phyloP scores from a whole-genome alignment of 2,888 invertebrate genomes.

The Zaprionus bogoriensis region DNA sequence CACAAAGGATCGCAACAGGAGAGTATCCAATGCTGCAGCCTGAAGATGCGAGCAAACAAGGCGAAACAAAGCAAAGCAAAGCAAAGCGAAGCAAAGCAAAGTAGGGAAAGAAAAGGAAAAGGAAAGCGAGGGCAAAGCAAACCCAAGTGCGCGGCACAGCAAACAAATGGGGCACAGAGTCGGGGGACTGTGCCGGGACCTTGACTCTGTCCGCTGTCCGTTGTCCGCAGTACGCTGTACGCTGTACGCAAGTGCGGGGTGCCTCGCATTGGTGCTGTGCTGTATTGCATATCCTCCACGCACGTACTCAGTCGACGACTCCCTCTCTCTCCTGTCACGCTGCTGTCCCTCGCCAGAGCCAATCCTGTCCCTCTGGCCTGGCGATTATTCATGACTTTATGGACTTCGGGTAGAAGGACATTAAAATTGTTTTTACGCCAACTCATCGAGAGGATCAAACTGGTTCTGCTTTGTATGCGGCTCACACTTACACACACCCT shows the following conservation, averaged over 20 bases:
- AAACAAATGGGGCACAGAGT: conserved; percentile 50
- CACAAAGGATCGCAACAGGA: neutral
- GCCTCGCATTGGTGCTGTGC: too few relatives aligned
- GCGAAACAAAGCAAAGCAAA: neutral
- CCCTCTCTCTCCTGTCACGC: neutral
- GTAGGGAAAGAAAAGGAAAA: conserved; percentile 35
- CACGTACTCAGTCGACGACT: conserved; percentile 65
- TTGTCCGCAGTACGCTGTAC: too few relatives aligned
- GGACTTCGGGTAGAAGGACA: conserved; percentile 74
- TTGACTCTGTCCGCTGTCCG: neutral
- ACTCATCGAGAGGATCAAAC: conserved; percentile 75
- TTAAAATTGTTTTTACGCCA: conserved; percentile 77
- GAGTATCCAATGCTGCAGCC: neutral
- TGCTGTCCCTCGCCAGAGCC: conserved; percentile 9
- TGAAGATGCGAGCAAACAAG: neutral
- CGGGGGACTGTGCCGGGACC: neutral
- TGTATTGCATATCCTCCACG: conserved; percentile 63
- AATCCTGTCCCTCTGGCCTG: conserved; percentile 18
- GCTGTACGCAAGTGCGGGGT: neutral
- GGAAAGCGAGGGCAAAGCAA: conserved; percentile 4
- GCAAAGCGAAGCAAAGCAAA: conserved; percentile 25
- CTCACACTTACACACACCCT: too few relatives aligned
- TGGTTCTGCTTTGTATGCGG: conserved; percentile 74
- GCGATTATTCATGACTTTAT: conserved; percentile 77
- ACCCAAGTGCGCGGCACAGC: conserved; percentile 41